phyloP scores from a whole-genome alignment of 2,113 vertebrate genomes.

The Pseudorasbora parva region DNA sequence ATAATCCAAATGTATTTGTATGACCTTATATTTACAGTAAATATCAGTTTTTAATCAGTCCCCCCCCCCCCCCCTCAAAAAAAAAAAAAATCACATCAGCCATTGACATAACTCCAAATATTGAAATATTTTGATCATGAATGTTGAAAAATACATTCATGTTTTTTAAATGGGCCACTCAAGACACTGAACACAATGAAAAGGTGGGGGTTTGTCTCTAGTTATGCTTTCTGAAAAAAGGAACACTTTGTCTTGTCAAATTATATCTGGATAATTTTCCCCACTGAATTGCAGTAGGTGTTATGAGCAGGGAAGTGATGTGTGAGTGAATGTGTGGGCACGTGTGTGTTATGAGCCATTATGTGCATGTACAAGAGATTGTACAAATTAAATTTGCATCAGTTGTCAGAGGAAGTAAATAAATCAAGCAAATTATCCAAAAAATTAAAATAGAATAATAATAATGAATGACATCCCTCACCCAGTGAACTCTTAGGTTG shows the following conservation, averaged over 20 bases:
- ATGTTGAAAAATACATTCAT: neutral
- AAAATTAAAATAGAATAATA: neutral
- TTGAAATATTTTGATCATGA: neutral
- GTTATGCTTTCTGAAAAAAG: neutral
- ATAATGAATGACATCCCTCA: neutral
- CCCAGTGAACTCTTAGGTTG: no score
- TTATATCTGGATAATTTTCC: neutral
- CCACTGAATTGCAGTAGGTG: neutral
- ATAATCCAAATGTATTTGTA: no score
- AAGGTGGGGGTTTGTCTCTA: neutral
- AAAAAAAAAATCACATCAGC: no score
- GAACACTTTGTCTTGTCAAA: neutral
- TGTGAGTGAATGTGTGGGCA: slow-evolving; percentile 25
- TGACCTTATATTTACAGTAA: no score
- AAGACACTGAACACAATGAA: neutral
- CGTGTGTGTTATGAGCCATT: slow-evolving; percentile 8
- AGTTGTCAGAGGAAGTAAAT: neutral
- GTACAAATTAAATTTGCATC: neutral
- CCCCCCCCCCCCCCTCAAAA: no score
- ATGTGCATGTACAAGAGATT: neutral
- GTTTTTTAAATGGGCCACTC: neutral
- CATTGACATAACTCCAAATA: neutral
- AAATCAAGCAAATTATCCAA: neutral
- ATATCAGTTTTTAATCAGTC: neutral
- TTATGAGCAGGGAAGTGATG: neutral